Base-by-base conservation (phyloP, 1,140 invertebrate genomes). In the Drosophila auraria region DNA sequence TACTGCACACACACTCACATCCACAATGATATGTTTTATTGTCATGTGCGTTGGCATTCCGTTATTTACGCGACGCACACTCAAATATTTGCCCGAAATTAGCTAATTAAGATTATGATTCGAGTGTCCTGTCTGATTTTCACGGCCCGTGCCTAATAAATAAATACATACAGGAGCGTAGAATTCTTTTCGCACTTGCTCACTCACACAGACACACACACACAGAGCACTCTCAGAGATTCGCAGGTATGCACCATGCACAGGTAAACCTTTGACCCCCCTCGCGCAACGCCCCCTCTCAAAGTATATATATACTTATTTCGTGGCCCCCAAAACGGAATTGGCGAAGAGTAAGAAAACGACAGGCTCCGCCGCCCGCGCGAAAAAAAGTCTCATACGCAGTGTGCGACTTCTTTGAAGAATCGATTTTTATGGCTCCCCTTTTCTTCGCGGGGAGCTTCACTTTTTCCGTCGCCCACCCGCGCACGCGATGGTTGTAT, bases 341-440 rank as follows among this genome's bases (percentile, higher is more conserved):
- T 59, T 84, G 64, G 78, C 78, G 66, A 73, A 83, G 80, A 80
- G 70, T 56, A 66, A 25, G 54, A 25, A 38, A 57, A 62, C 54
- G 47, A 70, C 65, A 61, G 73, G 74, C 81, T 89, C 82, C 84
- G 69, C 77, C 84, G 81, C 84, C 84, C 84, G 86, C 83, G 83
- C 83, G 75, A 75, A 58, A 66, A 78, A 82, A 82, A 82, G 64
- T 78, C 66, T 71, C 60, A 53, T 80, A 63, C 59, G 69, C 51
- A 57, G 57, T 62, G 65, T 76, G 79, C 68, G 65, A 89, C 86
- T 89, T 86, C 86, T 80, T 90, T 90, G 86, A 81, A 89, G 84
- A 89, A 89, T 89, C 86, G 86, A 90, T 89, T 89, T 89, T 89
- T 89, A 89, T 89, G 75, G 82, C 86, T 90, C 69, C 79, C 78